These are phyloP conservation scores for Chymomyza costata DNA, from an alignment of 1,140 invertebrate species.

Conservation along the genomic window DNA sequence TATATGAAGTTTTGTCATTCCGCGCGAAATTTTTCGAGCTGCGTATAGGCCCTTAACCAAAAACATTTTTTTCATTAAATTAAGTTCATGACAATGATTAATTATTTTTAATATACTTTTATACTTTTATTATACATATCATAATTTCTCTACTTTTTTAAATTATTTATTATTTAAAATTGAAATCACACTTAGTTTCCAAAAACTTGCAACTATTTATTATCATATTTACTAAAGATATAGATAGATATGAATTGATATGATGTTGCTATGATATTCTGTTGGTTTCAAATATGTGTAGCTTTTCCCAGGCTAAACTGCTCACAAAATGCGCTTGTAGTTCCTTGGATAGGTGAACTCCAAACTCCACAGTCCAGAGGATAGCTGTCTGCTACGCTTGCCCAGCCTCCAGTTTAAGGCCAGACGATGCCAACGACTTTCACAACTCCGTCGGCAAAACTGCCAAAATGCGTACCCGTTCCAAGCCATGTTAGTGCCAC, in stretches of 20 bases:
- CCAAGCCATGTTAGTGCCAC: constrained; percentile 43
- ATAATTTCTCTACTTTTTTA: too few species aligned
- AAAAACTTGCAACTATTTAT: constrained; percentile 30
- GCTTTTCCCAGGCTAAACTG: constrained; percentile 17
- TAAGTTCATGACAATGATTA: too few species aligned
- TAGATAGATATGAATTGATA: constrained; percentile 66
- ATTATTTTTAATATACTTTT: too few species aligned
- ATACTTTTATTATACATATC: too few species aligned
- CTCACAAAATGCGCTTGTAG: constrained; percentile 45
- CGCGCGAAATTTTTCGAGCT: too few species aligned
- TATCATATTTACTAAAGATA: constrained; percentile 36
- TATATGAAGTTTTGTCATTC: too few species aligned
- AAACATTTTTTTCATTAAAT: too few species aligned
- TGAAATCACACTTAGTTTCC: constrained; percentile 55
- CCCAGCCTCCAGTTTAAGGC: not conserved
- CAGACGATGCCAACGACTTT: not conserved
- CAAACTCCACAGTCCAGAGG: constrained; percentile 30
- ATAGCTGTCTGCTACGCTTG: constrained; percentile 36
- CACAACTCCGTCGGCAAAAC: constrained; percentile 51
- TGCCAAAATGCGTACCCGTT: constrained; percentile 49
- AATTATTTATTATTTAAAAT: constrained; percentile 8
- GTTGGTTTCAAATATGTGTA: constrained; percentile 64
- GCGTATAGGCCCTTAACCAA: too few species aligned
- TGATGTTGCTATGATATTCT: constrained; percentile 73
- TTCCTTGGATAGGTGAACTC: constrained; percentile 31